Conservation (phyloP, 2,797 vertebrate genomes). For the Propithecus deckenii region DNA sequence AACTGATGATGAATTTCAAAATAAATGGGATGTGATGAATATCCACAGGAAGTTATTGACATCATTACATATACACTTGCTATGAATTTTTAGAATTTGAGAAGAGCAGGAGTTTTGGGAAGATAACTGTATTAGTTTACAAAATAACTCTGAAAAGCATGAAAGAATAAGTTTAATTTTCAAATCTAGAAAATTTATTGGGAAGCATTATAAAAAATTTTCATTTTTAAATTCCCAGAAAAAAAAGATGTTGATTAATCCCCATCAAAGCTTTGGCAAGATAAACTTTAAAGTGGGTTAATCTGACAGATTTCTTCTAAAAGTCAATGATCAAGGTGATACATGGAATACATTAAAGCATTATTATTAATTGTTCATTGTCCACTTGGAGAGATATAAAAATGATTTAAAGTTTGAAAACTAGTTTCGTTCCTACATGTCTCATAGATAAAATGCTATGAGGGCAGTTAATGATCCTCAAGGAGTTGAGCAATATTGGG, state of each 20-base stretch:
- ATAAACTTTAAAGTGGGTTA: neutral
- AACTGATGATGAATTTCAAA: conserved; percentile 53
- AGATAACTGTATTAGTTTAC: neutral
- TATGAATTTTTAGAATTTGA: conserved; percentile 44
- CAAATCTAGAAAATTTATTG: neutral
- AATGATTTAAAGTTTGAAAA: conserved; percentile 48
- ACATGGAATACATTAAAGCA: conserved; percentile 14
- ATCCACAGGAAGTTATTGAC: neutral
- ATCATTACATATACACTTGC: neutral
- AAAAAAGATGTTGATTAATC: conserved; percentile 35
- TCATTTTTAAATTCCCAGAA: neutral
- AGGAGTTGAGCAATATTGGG: neutral
- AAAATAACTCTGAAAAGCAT: neutral
- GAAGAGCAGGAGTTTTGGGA: neutral
- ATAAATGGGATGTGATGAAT: conserved; percentile 37
- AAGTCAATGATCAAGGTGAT: conserved; percentile 33
- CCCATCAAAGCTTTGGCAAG: neutral
- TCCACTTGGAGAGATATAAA: conserved; percentile 10
- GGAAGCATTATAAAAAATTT: conserved; percentile 18
- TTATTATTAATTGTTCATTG: conserved; percentile 41
- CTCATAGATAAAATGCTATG: conserved; percentile 1
- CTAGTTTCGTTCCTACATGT: neutral
- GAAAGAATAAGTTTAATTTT: conserved; percentile 26
- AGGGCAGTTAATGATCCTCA: neutral
- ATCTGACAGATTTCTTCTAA: conserved; percentile 33